These are phyloP conservation scores for Gyps fulvus DNA, from an alignment of 2,113 vertebrate genomes.

Conservation along the genomic window DNA sequence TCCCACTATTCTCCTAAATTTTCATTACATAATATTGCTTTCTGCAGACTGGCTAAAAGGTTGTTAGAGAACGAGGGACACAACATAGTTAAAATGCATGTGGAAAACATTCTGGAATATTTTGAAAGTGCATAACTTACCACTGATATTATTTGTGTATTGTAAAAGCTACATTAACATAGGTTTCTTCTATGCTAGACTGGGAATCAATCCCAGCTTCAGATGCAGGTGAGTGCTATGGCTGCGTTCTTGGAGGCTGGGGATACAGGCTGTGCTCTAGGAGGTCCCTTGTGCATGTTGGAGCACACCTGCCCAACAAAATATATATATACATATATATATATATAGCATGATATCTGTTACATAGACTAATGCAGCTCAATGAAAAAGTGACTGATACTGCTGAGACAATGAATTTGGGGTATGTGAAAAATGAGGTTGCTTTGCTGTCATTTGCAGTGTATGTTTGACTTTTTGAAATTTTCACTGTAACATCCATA, in stretches of 20 bases:
- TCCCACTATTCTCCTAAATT: not conserved
- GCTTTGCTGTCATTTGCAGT: not conserved
- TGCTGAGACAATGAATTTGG: not conserved
- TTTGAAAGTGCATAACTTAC: not conserved
- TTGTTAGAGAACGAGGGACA: not conserved
- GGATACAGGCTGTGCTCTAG: not conserved
- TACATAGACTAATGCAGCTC: not conserved
- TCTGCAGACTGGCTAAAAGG: not conserved
- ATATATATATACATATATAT: not conserved
- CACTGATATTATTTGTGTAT: not conserved
- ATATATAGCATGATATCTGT: not conserved
- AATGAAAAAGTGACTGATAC: not conserved
- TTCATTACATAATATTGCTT: not conserved
- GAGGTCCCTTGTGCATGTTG: not conserved
- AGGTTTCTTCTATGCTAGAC: not conserved
- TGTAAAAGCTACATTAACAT: not conserved
- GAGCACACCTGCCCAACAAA: not conserved
- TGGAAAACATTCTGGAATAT: not conserved
- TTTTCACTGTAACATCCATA: not conserved
- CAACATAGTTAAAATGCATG: not conserved
- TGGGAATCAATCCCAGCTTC: not conserved
- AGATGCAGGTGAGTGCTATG: not conserved
- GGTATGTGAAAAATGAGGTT: not conserved
- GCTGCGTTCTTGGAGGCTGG: not conserved
- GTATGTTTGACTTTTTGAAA: not conserved